A percentile compares a stretch with the other conserved stretches of the same genome.
Conservation (phyloP, 2,113 vertebrate genomes). For the Henicopernis longicauda region DNA sequence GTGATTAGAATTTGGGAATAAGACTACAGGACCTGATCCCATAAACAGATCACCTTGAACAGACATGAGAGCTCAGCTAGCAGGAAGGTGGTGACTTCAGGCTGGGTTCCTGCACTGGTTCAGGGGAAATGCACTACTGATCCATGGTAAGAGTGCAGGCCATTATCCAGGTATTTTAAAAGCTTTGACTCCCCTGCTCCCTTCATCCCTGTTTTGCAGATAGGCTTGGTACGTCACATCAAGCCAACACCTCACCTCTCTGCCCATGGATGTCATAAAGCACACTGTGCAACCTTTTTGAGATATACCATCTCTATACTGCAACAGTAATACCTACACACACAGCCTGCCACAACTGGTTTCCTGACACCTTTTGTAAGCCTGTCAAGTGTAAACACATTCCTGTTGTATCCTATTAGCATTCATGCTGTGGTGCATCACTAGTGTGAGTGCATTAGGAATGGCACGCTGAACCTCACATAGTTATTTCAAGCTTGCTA, state of each 20-base stretch:
- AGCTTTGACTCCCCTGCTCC: not conserved
- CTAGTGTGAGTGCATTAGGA: not conserved
- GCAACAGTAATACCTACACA: no score
- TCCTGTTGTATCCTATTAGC: not conserved
- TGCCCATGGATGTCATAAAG: not conserved
- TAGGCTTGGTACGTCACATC: fast-evolving
- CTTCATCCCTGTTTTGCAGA: not conserved
- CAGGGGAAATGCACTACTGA: not conserved
- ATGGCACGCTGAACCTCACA: fast-evolving
- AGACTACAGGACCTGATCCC: not conserved
- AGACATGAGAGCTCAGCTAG: not conserved
- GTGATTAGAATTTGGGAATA: not conserved
- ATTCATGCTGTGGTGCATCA: not conserved
- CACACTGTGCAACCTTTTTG: not conserved
- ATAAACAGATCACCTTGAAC: not conserved
- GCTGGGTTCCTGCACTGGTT: not conserved
- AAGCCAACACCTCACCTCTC: not conserved
- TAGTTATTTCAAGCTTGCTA: not conserved
- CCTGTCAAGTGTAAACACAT: not conserved
- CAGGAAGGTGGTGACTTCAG: not conserved
- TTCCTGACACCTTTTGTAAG: not conserved
- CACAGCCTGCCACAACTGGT: not conserved
- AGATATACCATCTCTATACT: fast-evolving
- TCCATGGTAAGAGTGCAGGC: not conserved
- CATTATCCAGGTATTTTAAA: not conserved